These are phyloP conservation scores for Cephalopachus bancanus DNA, from an alignment of 2,797 vertebrate genomes.

Conservation along the genomic window DNA sequence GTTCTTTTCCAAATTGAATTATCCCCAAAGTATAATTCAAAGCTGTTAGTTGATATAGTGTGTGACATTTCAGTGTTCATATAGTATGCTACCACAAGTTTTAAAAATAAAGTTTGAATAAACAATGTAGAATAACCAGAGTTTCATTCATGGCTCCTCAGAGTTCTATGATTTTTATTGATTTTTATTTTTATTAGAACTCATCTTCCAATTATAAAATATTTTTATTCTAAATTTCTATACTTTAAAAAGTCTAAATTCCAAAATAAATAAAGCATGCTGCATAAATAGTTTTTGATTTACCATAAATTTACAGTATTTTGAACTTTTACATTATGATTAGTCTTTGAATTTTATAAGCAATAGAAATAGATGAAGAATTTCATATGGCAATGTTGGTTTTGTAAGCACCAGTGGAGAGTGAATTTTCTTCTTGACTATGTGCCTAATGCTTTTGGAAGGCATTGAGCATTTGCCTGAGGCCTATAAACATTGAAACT, in stretches of 20 bases:
- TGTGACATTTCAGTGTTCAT: neutral
- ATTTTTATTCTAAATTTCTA: neutral
- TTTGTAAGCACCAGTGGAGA: conserved; percentile 68
- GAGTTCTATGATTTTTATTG: neutral
- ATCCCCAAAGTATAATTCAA: neutral
- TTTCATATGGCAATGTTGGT: conserved; percentile 75
- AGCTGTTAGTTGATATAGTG: neutral
- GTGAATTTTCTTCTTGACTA: conserved; percentile 74
- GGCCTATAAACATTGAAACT: conserved; percentile 69
- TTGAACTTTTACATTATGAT: conserved; percentile 67
- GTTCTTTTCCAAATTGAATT: neutral
- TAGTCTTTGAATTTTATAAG: conserved; percentile 43
- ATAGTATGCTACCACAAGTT: neutral
- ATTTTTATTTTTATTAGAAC: neutral
- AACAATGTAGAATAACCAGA: neutral
- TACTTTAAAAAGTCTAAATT: conserved; percentile 1
- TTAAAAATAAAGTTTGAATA: conserved; percentile 40
- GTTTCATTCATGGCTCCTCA: neutral
- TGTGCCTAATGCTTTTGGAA: conserved; percentile 76
- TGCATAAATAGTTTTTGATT: neutral
- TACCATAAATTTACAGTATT: neutral
- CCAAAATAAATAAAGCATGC: neutral
- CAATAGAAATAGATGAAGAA: conserved; percentile 68
- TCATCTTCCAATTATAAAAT: neutral
- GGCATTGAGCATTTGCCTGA: conserved; percentile 67